Conservation (phyloP, 2,113 vertebrate species). For the Callocephalon fimbriatum region DNA sequence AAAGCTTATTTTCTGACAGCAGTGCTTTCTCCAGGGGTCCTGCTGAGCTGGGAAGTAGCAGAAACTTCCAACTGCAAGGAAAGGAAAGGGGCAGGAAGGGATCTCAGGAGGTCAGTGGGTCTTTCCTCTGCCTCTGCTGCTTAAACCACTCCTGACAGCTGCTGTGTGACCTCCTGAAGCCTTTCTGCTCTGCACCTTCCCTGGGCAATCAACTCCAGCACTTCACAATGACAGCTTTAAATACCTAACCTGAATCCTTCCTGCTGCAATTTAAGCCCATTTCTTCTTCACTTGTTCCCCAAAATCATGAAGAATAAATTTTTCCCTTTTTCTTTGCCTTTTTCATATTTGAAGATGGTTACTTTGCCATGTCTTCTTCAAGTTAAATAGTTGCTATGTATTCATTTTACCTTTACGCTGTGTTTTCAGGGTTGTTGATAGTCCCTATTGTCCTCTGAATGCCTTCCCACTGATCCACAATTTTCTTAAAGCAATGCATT, state of each 20-base stretch:
- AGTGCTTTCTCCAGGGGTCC: background rate
- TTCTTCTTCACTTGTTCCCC: background rate
- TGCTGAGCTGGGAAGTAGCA: background rate
- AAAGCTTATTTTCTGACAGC: background rate
- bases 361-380: background rate
- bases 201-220: background rate
- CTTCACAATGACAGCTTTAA: background rate
- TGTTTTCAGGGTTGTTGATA: background rate
- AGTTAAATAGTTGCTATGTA: background rate
- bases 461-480: background rate
- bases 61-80: background rate
- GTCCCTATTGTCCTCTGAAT: background rate
- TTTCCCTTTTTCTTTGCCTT: background rate
- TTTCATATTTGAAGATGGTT: background rate
- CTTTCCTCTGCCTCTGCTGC: background rate
- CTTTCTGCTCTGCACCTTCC: background rate
- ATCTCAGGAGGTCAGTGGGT: background rate
- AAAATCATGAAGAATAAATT: background rate
- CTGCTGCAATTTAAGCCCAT: slow-evolving; percentile 2
- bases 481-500: background rate
- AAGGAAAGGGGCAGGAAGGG: background rate
- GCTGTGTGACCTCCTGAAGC: background rate
- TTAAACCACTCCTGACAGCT: background rate
- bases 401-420: background rate
- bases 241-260: background rate